These are phyloP conservation scores for Channa argus DNA, from an alignment of 2,113 vertebrate species.

Conservation along the genomic window DNA sequence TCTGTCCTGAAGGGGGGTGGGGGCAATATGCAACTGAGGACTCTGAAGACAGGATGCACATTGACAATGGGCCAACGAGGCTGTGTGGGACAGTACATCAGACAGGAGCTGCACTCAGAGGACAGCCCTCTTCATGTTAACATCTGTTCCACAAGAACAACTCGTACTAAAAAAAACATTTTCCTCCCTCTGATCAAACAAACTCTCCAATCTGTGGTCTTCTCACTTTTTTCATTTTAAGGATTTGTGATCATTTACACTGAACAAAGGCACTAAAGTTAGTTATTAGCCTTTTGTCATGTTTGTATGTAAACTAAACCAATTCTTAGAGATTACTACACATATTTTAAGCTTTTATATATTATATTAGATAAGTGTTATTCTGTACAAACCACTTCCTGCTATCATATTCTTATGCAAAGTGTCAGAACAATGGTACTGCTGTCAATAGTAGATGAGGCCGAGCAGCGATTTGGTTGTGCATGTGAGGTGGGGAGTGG, in stretches of 20 bases:
- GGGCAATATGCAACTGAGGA: conserved; percentile 43
- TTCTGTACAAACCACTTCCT: too few relatives aligned
- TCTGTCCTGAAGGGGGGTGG: conserved; percentile 44
- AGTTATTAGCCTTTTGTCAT: neutral
- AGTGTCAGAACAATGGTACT: conserved; percentile 69
- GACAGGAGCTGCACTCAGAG: conserved; percentile 60
- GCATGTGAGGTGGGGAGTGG: conserved; percentile 20
- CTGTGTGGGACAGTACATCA: conserved; percentile 52
- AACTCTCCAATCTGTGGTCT: neutral
- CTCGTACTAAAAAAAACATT: conserved; percentile 47
- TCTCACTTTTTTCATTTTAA: too few relatives aligned
- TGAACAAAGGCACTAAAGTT: too few relatives aligned
- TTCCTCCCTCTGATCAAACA: conserved; percentile 40
- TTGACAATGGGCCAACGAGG: conserved; percentile 54
- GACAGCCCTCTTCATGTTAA: conserved; percentile 62
- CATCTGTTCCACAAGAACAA: conserved; percentile 69
- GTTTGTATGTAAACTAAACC: neutral
- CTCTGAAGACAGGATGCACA: conserved; percentile 63
- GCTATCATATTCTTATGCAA: too few relatives aligned
- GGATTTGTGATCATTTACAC: too few relatives aligned
- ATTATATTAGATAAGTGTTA: too few relatives aligned
- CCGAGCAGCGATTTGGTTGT: conserved; percentile 65
- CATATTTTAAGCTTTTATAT: neutral
- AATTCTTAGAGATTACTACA: neutral
- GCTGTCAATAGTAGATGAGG: conserved; percentile 66